Evolutionary conservation across 2,113 vertebrate genomes (phyloP), one percentile per base, ranked within the genome.

Genomic region (Gadus macrocephalus): DNA sequence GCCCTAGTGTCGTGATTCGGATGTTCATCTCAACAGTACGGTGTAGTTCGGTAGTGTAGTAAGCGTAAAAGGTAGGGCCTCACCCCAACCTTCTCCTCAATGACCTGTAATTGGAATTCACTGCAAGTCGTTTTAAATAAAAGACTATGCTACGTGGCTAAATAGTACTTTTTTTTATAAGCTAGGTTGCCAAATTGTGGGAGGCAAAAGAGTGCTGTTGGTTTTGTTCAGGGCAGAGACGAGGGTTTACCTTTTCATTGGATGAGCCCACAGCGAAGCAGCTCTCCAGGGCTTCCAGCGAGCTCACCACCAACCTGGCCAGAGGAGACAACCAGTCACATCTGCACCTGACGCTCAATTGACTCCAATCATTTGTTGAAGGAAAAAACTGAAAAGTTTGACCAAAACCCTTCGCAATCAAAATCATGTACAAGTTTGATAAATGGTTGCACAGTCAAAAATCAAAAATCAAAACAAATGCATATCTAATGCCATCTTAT

Each of bases 281-380:
- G 92, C 93, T 98, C 93, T 99, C 97, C 88, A 99, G 90, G 3
- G 96, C 95, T 92, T 99, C 97, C 81, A 99, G 93, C 78, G 97
- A 96, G 87, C 95, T 98, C 83, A 98, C 96, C 72, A 99, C 97
- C 91, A 99, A 92, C 90, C 97, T 99, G 86, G 79, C 81, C 20
- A 3, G 49, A 79, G 66, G 15, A 64, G 17, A 85, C 17, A 42
- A 2, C 73, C 19, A 5, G 66, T 81, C 19, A 82, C 62, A 19
- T 68, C 38, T 49, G 27, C n/a, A 19, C 59, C 69, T 31, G 7
- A 3, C 28, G 17, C 11, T 72, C 9, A 25, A 25, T 53, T 14
- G 35, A 27, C 60, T 42, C 17, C 9, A 58, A 14, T 14, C 64
- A 74, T 27, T 58, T 74, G 73, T 38, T 15, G 49, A 70, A 73